Conservation (phyloP, 1,140 invertebrate genomes). For the Steinernema khuongi region DNA sequence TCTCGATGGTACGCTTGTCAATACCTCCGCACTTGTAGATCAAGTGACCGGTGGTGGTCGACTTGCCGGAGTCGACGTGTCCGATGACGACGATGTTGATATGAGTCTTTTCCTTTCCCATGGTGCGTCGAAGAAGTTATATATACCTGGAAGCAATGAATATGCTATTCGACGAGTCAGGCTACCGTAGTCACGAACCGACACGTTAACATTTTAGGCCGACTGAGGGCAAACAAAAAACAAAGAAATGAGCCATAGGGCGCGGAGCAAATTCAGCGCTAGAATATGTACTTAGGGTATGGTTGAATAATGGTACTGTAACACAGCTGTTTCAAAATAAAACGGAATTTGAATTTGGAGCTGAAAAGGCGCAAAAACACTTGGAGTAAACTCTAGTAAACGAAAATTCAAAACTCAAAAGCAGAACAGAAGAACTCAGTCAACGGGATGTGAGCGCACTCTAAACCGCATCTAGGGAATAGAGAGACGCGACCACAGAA, state of each 20-base stretch:
- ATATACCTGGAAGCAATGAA: not conserved
- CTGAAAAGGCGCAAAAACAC: too few relatives aligned
- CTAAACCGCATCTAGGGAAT: not conserved
- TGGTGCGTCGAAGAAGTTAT: conserved; percentile 37
- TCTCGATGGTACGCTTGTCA: conserved; percentile 16
- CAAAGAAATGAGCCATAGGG: too few relatives aligned
- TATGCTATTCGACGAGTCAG: not conserved
- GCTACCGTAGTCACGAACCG: not conserved
- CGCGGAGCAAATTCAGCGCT: too few relatives aligned
- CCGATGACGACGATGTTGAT: conserved; percentile 98
- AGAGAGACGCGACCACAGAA: not conserved
- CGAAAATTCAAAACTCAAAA: too few relatives aligned
- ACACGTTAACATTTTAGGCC: not conserved
- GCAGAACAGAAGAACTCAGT: not conserved
- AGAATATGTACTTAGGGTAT: too few relatives aligned
- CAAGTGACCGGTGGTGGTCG: conserved; percentile 80
- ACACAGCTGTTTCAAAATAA: too few relatives aligned
- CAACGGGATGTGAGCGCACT: not conserved
- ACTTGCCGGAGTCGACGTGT: conserved; percentile 88
- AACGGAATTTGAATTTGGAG: too few relatives aligned
- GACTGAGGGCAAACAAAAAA: too few relatives aligned
- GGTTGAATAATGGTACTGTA: too few relatives aligned
- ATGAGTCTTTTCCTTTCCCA: conserved; percentile 80
- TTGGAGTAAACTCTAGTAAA: too few relatives aligned
- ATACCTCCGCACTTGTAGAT: conserved; percentile 91